Conservation (phyloP, 2,113 vertebrate species). For the Chaetops frenatus region DNA sequence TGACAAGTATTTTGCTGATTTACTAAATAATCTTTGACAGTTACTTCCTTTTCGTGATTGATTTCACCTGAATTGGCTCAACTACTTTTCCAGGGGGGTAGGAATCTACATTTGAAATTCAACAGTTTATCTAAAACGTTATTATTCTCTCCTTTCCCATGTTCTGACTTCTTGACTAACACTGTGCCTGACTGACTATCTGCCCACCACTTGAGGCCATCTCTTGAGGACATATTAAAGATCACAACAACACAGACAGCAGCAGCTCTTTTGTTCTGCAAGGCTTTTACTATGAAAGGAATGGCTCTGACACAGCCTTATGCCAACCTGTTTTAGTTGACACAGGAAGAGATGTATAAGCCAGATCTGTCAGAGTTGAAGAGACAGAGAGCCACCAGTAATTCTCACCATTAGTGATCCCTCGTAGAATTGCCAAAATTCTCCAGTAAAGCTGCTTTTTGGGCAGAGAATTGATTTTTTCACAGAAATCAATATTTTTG, state of each 20-base stretch:
- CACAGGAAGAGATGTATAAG: slow-evolving; percentile 32
- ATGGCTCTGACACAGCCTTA: slow-evolving; percentile 31
- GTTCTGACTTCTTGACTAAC: background rate
- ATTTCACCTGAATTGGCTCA: background rate
- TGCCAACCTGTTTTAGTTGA: slow-evolving; percentile 46
- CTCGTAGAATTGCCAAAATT: slow-evolving; percentile 18
- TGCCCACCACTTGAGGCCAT: background rate
- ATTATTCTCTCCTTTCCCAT: background rate
- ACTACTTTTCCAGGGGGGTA: background rate
- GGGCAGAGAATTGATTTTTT: background rate
- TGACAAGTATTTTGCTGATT: background rate
- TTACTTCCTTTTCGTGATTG: background rate
- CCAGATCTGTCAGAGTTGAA: slow-evolving; percentile 56
- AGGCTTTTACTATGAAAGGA: slow-evolving; percentile 2
- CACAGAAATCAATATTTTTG: background rate
- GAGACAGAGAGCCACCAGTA: slow-evolving; percentile 33
- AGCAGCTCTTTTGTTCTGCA: slow-evolving; percentile 37
- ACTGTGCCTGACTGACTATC: background rate
- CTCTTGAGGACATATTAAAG: background rate
- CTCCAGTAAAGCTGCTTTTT: background rate
- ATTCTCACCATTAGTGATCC: slow-evolving; percentile 41
- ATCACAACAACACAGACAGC: background rate
- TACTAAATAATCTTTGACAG: background rate
- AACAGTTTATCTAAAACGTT: background rate
- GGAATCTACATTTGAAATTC: background rate